Evolutionary conservation across 2,113 vertebrate genomes (phyloP).

Genomic region (Leucosticte australis): DNA sequence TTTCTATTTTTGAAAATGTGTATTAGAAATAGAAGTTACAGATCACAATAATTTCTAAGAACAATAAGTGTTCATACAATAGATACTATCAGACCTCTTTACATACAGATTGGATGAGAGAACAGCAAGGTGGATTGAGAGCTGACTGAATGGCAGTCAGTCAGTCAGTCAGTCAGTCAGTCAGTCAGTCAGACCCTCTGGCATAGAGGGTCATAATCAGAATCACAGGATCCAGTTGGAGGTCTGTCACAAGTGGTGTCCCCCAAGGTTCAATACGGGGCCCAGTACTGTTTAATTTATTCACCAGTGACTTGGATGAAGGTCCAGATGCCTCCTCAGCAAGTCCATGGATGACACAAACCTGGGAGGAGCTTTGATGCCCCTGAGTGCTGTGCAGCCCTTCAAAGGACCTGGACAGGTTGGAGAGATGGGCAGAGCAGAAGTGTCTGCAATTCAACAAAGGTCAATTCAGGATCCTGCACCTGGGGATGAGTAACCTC

Average conservation of each 20-base stretch:
- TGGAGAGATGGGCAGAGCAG: not conserved
- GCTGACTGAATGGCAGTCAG: too few relatives aligned
- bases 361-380: not conserved
- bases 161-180: too few relatives aligned
- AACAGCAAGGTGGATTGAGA: not conserved
- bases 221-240: not conserved
- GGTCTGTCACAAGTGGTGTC: not conserved
- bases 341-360: not conserved
- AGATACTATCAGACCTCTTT: not conserved
- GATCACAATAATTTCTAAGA: not conserved
- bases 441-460: not conserved
- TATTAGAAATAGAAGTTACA: not conserved
- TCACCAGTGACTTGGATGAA: not conserved
- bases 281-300: not conserved
- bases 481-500: not conserved
- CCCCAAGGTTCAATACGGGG: rapidly evolving
- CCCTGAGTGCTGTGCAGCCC: not conserved
- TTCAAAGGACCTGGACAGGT: not conserved
- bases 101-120: not conserved
- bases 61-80: not conserved
- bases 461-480: not conserved
- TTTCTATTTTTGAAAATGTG: not conserved
- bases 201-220: not conserved
- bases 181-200: too few relatives aligned
- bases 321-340: not conserved